Conservation (phyloP, 2,113 vertebrate species). For the Gadus chalcogrammus region DNA sequence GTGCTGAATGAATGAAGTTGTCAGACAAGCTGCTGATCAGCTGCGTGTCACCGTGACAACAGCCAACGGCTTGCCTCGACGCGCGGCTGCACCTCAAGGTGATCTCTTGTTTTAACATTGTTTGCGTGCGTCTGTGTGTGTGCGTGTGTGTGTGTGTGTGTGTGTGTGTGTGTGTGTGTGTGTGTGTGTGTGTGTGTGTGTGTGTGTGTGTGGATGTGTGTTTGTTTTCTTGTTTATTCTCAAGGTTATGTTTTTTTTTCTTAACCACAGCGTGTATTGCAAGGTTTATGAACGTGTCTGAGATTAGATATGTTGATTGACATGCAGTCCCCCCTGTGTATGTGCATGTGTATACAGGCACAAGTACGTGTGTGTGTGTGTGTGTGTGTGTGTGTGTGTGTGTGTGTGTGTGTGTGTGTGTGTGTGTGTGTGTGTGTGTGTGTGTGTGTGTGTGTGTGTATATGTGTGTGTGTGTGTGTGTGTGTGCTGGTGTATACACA, state of each 20-base stretch:
- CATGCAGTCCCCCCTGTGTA: no score
- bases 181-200: not conserved
- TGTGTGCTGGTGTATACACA: not conserved
- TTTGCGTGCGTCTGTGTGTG: not conserved
- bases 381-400: not conserved
- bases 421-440: not conserved
- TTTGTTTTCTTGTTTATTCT: not conserved
- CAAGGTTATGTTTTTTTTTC: not conserved
- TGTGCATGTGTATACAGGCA: not conserved
- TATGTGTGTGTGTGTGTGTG: not conserved
- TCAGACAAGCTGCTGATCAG: conserved; percentile 69
- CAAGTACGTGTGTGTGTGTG: not conserved
- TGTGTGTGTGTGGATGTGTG: not conserved
- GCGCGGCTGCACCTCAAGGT: conserved; percentile 65
- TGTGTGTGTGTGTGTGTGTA: not conserved
- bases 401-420: not conserved
- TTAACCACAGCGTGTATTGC: no score
- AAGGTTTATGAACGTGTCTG: no score
- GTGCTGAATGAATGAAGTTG: conserved; percentile 77
- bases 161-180: not conserved
- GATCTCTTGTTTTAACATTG: conserved; percentile 70
- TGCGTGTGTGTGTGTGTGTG: not conserved
- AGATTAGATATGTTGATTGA: no score
- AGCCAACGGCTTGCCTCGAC: conserved; percentile 61
- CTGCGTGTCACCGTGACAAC: conserved; percentile 64